Base-by-base conservation (phyloP, 1,140 invertebrate species). In the Glomeris maerens region DNA sequence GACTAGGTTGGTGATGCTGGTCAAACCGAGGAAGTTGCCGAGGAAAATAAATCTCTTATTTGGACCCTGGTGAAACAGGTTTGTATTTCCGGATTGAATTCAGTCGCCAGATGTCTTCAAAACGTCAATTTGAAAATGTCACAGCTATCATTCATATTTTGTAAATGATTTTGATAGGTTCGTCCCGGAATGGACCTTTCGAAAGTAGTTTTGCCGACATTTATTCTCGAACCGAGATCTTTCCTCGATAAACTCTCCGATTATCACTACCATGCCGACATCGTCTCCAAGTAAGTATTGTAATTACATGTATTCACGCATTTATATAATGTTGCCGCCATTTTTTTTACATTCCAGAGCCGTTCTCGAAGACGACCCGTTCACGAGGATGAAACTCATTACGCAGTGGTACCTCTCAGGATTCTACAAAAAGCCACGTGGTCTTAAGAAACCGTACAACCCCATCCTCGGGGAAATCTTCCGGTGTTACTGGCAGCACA, bases 151-250 rank as follows among this genome's bases (percentile, higher is more conserved):
- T n/a, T n/a, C n/a, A n/a, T n/a, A n/a, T n/a, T n/a, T n/a, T n/a
- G n/a, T n/a, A n/a, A n/a, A n/a, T n/a, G n/a, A 40, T 45, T 48
- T 13, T 54, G 52, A 2, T 28, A 71, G 69, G 59, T 73, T 22
- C 74, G 89, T 22, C 91, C 91, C 20, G 90, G 91, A 20, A 94
- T 94, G 90, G 91, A 94, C 70, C 69, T 95, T n/a, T 91, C 86
- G 45, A 90, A 92, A 69, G 90, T 95, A 26, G 88, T 92, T 5
- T 61, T 76, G 38, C 74, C 74, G 10, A 74, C 74, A 3, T 76
- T 76, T 59, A 76, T 76, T 26, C 58, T 95, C 45, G 91, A 95
- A 63, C 88, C 89, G 17, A 68, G 90, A 48, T 94, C 90, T 1
- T 93, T 95, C 66, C 69, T 95, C 13, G 91, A 95, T 64, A 94